A percentile compares a stretch with the other conserved stretches of the same genome.
These are phyloP conservation scores for Eupithecia vulgata DNA, from an alignment of 2,888 invertebrate genomes.

Conservation along the genomic window DNA sequence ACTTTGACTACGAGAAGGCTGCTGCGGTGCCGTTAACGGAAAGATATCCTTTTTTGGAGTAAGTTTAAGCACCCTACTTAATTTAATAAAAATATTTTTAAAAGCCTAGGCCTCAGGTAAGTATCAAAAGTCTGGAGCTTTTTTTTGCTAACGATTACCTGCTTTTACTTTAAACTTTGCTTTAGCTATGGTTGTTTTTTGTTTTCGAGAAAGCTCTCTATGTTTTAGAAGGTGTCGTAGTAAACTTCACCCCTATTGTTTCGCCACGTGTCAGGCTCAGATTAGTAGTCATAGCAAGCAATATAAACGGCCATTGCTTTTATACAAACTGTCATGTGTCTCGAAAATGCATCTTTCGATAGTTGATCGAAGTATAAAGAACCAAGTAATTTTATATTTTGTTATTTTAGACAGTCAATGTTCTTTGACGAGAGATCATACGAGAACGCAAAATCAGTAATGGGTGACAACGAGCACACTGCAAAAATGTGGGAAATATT, in stretches of 20 bases:
- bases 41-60: conserved; percentile 27
- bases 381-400: background rate
- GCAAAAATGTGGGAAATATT: conserved; percentile 15
- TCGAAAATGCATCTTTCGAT: too few species aligned
- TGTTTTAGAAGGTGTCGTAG: too few species aligned
- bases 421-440: conserved; percentile 18
- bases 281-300: too few species aligned
- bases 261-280: too few species aligned
- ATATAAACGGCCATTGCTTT: too few species aligned
- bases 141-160: too few species aligned
- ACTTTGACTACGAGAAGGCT: conserved; percentile 86
- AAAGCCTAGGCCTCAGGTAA: too few species aligned
- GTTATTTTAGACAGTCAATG: conserved; percentile 28
- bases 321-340: background rate
- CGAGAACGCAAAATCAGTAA: background rate
- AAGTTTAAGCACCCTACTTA: background rate
- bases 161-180: too few species aligned
- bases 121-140: too few species aligned
- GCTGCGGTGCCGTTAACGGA: conserved; percentile 68
- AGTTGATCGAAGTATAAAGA: background rate
- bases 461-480: background rate
- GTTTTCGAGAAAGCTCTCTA: background rate
- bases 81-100: too few species aligned
- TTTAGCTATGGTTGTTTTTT: too few species aligned
- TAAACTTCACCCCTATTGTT: too few species aligned